These are phyloP conservation scores for Drosophila prolongata DNA, from an alignment of 2,888 invertebrate species.

Conservation along the genomic window DNA sequence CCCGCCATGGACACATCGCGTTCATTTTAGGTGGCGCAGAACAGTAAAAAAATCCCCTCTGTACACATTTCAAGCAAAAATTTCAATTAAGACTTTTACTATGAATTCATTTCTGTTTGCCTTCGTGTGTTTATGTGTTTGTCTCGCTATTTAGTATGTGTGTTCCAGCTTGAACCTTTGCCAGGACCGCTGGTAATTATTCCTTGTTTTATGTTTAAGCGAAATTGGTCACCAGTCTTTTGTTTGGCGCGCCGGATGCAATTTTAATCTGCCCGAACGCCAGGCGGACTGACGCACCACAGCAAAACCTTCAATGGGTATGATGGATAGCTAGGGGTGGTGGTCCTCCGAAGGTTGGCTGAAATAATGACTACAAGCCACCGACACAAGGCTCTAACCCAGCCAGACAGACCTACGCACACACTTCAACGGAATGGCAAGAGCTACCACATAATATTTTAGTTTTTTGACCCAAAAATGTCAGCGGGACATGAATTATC, in stretches of 20 bases:
- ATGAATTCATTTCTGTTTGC: conserved; percentile 70
- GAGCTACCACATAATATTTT: conserved; percentile 71
- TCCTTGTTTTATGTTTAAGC: conserved; percentile 52
- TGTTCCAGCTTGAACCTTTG: conserved; percentile 42
- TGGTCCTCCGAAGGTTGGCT: conserved; percentile 42
- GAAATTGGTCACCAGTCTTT: conserved; percentile 71
- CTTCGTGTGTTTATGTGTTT: conserved; percentile 27
- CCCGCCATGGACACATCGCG: conserved; percentile 58
- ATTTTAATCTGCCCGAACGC: conserved; percentile 77
- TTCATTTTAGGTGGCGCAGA: conserved; percentile 65
- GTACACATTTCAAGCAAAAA: conserved; percentile 76
- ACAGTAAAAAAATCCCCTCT: conserved; percentile 54
- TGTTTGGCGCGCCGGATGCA: conserved; percentile 76
- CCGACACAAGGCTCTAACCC: conserved; percentile 30
- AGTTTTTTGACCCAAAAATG: conserved; percentile 80
- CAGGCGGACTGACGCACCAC: conserved; percentile 27
- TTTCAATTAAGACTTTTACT: conserved; percentile 80
- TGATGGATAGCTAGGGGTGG: conserved; percentile 12
- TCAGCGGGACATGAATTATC: conserved; percentile 80
- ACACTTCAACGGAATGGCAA: conserved; percentile 23
- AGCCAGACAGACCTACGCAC: conserved; percentile 39
- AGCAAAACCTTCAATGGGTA: conserved; percentile 4
- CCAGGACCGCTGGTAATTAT: conserved; percentile 58
- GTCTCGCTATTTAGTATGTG: conserved; percentile 46
- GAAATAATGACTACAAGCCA: conserved; percentile 75